phyloP scores from a whole-genome alignment of 1,140 invertebrate genomes.

The Papilio aristodemus region DNA sequence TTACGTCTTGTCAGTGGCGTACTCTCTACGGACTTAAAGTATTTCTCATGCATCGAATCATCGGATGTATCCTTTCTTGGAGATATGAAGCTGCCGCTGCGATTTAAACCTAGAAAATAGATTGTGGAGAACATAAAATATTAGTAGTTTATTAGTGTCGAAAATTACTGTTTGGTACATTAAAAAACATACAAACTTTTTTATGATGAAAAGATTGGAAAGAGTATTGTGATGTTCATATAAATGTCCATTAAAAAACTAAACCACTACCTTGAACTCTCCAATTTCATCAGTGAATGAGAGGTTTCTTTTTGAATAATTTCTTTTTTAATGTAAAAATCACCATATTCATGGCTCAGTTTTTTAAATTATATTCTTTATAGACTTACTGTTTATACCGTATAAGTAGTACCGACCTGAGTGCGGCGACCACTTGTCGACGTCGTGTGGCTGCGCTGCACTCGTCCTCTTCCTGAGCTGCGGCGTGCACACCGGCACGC shows the following conservation, averaged over 20 bases:
- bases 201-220: no score
- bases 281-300: no score
- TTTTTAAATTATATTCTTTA: no score
- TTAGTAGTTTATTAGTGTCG: no score
- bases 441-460: constrained; percentile 52
- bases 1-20: constrained; percentile 81
- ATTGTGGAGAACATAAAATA: not conserved
- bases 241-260: no score
- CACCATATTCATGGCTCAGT: no score
- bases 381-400: no score
- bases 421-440: constrained; percentile 73
- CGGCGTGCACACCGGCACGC: constrained; percentile 61
- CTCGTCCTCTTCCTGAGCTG: constrained; percentile 66
- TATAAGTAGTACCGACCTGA: constrained; percentile 49
- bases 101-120: constrained; percentile 67
- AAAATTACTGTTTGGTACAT: no score
- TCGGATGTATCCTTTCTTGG: constrained; percentile 83
- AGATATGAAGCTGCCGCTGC: constrained; percentile 89
- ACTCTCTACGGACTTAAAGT: constrained; percentile 84
- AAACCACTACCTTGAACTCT: no score
- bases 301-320: no score
- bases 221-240: no score
- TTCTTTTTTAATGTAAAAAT: not conserved
- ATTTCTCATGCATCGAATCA: constrained; percentile 92
- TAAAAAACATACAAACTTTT: no score